Percentiles rank a stretch among this genome's conserved stretches.
Conservation (phyloP, 2,113 vertebrate genomes). For the Irena cyanogastra region DNA sequence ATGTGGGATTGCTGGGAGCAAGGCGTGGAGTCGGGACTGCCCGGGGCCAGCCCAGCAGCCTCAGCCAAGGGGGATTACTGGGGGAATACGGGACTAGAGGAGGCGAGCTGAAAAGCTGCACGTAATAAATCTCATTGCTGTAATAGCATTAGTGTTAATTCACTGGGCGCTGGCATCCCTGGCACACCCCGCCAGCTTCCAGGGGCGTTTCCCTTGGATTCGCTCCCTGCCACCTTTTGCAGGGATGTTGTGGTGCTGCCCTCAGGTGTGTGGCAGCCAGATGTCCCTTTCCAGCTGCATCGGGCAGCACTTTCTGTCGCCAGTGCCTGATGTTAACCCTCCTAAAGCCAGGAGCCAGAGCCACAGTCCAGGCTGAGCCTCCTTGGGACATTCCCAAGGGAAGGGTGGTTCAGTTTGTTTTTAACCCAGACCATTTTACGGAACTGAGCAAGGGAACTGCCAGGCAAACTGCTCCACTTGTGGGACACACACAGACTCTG, state of each 20-base stretch:
- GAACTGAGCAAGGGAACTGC: neutral
- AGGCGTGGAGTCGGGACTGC: neutral
- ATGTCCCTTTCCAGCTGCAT: neutral
- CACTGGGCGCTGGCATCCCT: neutral
- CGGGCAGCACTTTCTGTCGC: neutral
- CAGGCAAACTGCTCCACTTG: neutral
- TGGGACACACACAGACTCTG: neutral
- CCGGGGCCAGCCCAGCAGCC: neutral
- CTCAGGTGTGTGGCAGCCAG: neutral
- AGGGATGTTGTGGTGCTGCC: neutral
- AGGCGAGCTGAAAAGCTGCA: neutral
- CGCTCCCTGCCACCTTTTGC: neutral
- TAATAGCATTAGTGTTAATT: conserved; percentile 44
- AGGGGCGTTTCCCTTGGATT: neutral
- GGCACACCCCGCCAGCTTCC: neutral
- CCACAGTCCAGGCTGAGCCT: neutral
- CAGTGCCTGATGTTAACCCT: neutral
- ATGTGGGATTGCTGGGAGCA: neutral
- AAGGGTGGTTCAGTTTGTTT: neutral
- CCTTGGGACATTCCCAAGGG: neutral
- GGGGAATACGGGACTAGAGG: neutral
- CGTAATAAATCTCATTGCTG: conserved; percentile 8
- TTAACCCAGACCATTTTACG: neutral
- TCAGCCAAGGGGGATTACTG: neutral
- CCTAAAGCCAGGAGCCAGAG: neutral